phyloP scores from a whole-genome alignment of 1,140 invertebrate genomes.

The Ctenoplectra terminalis region DNA sequence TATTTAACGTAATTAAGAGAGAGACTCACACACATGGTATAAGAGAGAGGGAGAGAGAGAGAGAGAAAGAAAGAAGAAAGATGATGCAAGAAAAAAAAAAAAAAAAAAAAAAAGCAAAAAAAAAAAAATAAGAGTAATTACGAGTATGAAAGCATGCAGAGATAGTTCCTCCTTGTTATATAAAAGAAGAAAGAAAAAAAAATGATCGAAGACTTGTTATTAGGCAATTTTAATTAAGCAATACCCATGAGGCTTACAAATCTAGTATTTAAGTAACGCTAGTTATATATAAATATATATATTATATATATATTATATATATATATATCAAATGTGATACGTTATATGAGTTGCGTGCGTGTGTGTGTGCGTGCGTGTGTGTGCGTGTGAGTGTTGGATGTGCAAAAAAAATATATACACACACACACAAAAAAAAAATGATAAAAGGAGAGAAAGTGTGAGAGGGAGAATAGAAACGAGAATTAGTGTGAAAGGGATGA shows the following conservation, averaged over 20 bases:
- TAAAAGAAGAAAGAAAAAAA: constrained; percentile 63
- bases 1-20: constrained; percentile 57
- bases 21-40: constrained; percentile 60
- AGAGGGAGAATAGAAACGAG: constrained; percentile 4
- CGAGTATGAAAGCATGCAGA: constrained; percentile 69
- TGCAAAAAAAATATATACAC: constrained; percentile 4
- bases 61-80: constrained; percentile 16
- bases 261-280: constrained; percentile 71
- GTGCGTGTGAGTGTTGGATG: constrained; percentile 53
- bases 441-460: not conserved
- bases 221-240: constrained; percentile 80
- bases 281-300: constrained; percentile 69
- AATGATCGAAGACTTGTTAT: constrained; percentile 76
- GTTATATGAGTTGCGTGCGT: constrained; percentile 64
- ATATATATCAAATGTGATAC: constrained; percentile 70
- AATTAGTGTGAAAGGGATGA: constrained; percentile 7
- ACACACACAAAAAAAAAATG: not conserved
- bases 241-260: constrained; percentile 78
- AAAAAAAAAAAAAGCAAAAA: too few species aligned
- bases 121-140: constrained; percentile 38
- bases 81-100: constrained; percentile 7
- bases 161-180: constrained; percentile 79
- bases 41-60: constrained; percentile 29
- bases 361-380: constrained; percentile 43
- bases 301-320: constrained; percentile 62